A percentile compares a stretch with the other conserved stretches of the same genome.
These are phyloP conservation scores for Ondatra zibethicus DNA, from an alignment of 2,113 vertebrate genomes.

Conservation along the genomic window DNA sequence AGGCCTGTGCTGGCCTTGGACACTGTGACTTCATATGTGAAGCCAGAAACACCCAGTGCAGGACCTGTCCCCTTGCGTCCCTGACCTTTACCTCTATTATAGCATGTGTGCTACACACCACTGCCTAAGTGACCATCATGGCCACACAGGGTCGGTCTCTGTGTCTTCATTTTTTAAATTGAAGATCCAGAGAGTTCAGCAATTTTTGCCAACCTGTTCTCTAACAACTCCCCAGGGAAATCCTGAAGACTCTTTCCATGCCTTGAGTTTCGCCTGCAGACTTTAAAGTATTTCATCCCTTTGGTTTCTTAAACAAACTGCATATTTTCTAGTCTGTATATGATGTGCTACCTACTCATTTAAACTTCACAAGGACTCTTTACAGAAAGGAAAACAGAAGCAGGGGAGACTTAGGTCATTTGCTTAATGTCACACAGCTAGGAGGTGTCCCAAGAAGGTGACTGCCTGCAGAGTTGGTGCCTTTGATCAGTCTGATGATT, in stretches of 20 bases:
- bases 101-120: background rate
- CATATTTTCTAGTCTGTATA: background rate
- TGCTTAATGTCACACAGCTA: background rate
- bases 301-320: background rate
- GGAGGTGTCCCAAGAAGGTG: background rate
- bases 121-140: background rate
- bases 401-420: slow-evolving; percentile 4
- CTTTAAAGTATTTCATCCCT: background rate
- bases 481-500: background rate
- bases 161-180: background rate
- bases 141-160: background rate
- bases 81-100: background rate
- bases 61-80: background rate
- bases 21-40: too few species aligned
- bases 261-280: background rate
- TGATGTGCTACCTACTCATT: background rate
- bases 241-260: background rate
- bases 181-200: background rate
- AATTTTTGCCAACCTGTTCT: background rate
- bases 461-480: background rate
- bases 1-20: background rate
- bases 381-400: background rate
- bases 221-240: background rate
- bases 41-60: background rate
- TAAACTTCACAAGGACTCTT: slow-evolving; percentile 5